phyloP scores from a whole-genome alignment of 2,888 invertebrate species.

The Nemoura dubitans region DNA sequence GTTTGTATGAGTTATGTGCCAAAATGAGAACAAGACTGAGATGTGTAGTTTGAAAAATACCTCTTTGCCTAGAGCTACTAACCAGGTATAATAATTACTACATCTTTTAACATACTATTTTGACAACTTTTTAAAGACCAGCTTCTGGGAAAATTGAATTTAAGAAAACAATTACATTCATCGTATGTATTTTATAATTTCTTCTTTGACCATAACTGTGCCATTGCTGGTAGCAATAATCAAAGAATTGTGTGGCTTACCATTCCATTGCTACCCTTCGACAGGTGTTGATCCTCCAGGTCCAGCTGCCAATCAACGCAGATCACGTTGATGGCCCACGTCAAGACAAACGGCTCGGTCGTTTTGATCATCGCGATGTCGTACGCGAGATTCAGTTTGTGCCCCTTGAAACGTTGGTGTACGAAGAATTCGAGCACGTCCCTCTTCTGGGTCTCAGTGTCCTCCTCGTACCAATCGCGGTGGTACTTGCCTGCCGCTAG shows the following conservation, averaged over 20 bases:
- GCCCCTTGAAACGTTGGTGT: not conserved
- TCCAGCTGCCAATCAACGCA: slow-evolving; percentile 18
- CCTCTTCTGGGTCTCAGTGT: not conserved
- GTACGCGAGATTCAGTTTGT: not conserved
- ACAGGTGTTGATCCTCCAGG: not conserved
- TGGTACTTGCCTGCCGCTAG: not conserved
- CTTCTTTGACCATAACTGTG: no score
- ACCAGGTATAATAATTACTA: no score
- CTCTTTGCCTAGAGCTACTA: no score
- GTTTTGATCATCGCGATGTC: not conserved
- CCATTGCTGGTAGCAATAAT: no score
- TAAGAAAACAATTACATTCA: no score
- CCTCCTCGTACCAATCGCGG: slow-evolving; percentile 8
- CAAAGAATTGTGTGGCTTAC: not conserved
- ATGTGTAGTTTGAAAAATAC: no score
- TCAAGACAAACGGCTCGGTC: not conserved
- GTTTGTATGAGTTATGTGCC: no score
- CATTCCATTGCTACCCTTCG: not conserved
- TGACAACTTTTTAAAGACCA: no score
- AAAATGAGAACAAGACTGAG: no score
- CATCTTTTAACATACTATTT: no score
- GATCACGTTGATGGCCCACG: slow-evolving; percentile 12
- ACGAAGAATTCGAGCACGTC: slow-evolving; percentile 7
- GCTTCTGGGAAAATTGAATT: no score
- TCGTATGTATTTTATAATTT: no score